Evolutionary conservation across 2,797 vertebrate species (phyloP).

Genomic region (Rhabdophis nuchalis): DNA sequence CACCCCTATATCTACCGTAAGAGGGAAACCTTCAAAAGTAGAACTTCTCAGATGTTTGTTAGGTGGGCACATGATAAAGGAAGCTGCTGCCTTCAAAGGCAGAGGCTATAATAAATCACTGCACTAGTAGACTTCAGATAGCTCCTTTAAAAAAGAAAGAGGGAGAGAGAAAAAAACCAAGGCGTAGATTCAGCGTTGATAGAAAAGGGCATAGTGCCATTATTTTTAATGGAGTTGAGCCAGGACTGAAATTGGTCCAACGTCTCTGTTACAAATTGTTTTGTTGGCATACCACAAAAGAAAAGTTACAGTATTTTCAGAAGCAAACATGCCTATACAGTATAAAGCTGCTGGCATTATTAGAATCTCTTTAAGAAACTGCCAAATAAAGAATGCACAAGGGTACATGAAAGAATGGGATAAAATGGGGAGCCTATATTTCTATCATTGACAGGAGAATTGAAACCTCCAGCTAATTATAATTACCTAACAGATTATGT

Average conservation of each 20-base stretch:
- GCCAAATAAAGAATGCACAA: conserved; percentile 12
- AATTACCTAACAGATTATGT: conserved; percentile 66
- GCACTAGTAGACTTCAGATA: background rate
- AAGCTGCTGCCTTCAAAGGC: background rate
- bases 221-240: conserved; percentile 25
- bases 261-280: conserved; percentile 13
- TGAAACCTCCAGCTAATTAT: conserved; percentile 43
- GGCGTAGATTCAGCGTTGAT: background rate
- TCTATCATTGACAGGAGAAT: conserved; percentile 45
- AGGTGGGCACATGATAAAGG: background rate
- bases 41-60: background rate
- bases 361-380: conserved; percentile 19
- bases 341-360: background rate
- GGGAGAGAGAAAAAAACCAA: background rate
- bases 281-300: background rate
- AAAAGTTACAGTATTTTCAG: background rate
- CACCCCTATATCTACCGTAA: background rate
- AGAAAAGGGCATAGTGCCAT: fast-evolving
- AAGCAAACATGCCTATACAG: background rate
- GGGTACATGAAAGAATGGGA: conserved; percentile 23
- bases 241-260: conserved; percentile 25
- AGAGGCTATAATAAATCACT: background rate
- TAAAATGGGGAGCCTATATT: conserved; percentile 11
- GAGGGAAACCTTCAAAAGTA: background rate
- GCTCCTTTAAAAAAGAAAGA: background rate